Conservation (phyloP, 2,113 vertebrate species). For the Aythya baeri region DNA sequence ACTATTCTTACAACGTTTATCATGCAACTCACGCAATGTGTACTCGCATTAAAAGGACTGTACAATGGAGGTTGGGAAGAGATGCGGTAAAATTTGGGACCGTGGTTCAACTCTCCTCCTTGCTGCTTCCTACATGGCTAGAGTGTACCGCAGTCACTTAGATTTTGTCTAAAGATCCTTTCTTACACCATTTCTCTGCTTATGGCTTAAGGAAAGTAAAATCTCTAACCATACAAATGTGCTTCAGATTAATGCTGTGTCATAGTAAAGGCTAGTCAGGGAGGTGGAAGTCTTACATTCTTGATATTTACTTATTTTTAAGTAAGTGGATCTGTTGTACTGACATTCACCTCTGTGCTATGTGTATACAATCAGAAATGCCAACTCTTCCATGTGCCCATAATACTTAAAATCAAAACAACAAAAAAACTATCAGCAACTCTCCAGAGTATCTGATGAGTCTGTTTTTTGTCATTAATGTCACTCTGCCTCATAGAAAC, state of each 20-base stretch:
- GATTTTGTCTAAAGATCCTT: not conserved
- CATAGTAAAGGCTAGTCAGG: not conserved
- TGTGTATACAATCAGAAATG: not conserved
- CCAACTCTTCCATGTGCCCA: not conserved
- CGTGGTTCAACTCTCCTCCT: not conserved
- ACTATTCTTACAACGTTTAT: not conserved
- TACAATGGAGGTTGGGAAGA: not conserved
- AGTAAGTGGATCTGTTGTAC: not conserved
- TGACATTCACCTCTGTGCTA: not conserved
- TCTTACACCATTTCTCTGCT: not conserved
- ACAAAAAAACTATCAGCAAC: not conserved
- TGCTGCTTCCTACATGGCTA: not conserved
- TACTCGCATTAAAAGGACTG: rapidly evolving
- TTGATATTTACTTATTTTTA: constrained; percentile 22
- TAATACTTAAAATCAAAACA: not conserved
- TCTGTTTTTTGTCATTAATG: not conserved
- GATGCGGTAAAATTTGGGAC: not conserved
- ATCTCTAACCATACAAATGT: not conserved
- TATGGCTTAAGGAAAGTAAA: not conserved
- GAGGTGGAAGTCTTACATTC: not conserved
- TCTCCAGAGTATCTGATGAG: not conserved
- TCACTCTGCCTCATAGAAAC: not conserved
- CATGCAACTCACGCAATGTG: not conserved
- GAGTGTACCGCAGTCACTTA: not conserved
- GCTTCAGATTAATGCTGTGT: not conserved